These are phyloP conservation scores for Trichonephila inaurata DNA, from an alignment of 1,140 invertebrate genomes.

Conservation along the genomic window DNA sequence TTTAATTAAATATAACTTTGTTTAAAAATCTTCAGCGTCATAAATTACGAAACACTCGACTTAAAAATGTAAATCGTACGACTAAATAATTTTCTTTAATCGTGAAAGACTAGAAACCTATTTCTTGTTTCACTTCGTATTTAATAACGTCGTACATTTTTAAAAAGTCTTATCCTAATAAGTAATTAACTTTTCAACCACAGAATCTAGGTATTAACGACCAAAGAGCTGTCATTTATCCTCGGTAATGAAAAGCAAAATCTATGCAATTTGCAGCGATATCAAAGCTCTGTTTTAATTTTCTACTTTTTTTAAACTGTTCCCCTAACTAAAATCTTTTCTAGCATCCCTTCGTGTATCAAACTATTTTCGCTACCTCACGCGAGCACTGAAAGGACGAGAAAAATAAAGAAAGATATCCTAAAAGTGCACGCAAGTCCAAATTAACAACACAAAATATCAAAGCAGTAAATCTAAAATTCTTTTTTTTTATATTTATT, in stretches of 20 bases:
- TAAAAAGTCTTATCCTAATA: neutral
- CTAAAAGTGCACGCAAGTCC: neutral
- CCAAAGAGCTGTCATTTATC: neutral
- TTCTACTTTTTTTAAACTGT: neutral
- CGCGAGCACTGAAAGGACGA: neutral
- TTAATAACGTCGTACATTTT: neutral
- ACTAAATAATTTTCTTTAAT: no score
- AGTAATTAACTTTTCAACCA: neutral
- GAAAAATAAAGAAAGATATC: neutral
- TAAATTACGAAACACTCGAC: no score
- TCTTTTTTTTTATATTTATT: neutral
- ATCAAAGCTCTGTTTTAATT: neutral
- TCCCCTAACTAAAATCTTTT: neutral
- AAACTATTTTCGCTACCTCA: neutral
- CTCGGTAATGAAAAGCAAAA: neutral
- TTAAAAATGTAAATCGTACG: no score
- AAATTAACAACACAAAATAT: neutral
- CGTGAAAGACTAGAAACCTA: no score
- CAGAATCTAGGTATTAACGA: neutral
- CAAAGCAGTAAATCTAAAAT: neutral
- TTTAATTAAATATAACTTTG: no score
- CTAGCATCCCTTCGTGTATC: neutral
- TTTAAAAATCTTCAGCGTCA: no score
- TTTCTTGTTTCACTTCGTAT: no score
- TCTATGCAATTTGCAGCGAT: neutral